phyloP scores from a whole-genome alignment of 2,888 invertebrate genomes.

The Syritta pipiens region DNA sequence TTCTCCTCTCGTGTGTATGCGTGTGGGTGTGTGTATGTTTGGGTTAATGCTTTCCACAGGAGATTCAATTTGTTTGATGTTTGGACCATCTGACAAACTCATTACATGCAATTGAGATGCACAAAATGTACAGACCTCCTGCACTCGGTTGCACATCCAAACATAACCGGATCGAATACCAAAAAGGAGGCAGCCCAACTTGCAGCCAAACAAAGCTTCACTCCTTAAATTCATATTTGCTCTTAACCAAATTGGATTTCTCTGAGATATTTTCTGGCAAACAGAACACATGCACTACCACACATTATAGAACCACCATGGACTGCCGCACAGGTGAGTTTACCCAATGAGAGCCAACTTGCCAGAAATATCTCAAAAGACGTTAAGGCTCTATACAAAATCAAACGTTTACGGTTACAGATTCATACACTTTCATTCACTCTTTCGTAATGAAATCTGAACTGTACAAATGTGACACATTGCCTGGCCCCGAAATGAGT shows the following conservation, averaged over 20 bases:
- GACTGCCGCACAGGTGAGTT: constrained; percentile 28
- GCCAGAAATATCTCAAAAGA: constrained; percentile 29
- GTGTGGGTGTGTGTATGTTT: not conserved
- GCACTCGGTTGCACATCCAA: constrained; percentile 10
- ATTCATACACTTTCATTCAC: constrained; percentile 49
- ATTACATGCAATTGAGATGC: constrained; percentile 55
- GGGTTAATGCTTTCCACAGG: not conserved
- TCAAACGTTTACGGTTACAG: constrained; percentile 48
- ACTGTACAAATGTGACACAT: constrained; percentile 43
- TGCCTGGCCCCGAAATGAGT: constrained; percentile 22
- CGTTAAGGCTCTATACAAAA: constrained; percentile 45
- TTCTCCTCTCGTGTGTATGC: too few relatives aligned
- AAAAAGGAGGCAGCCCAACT: not conserved
- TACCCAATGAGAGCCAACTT: constrained; percentile 1
- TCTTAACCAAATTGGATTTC: constrained; percentile 60
- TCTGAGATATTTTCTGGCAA: constrained; percentile 45
- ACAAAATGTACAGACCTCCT: constrained; percentile 12
- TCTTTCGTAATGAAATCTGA: constrained; percentile 40
- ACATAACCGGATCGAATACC: constrained; percentile 2
- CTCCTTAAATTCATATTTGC: constrained; percentile 54
- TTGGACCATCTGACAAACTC: constrained; percentile 37
- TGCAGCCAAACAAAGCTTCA: constrained; percentile 27
- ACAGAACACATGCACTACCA: constrained; percentile 10
- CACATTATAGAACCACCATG: constrained; percentile 1
- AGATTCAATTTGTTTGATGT: constrained; percentile 41